Percentiles rank a stretch among this genome's conserved stretches.
phyloP scores from a whole-genome alignment of 2,888 invertebrate species.

The Synergus japonicus region DNA sequence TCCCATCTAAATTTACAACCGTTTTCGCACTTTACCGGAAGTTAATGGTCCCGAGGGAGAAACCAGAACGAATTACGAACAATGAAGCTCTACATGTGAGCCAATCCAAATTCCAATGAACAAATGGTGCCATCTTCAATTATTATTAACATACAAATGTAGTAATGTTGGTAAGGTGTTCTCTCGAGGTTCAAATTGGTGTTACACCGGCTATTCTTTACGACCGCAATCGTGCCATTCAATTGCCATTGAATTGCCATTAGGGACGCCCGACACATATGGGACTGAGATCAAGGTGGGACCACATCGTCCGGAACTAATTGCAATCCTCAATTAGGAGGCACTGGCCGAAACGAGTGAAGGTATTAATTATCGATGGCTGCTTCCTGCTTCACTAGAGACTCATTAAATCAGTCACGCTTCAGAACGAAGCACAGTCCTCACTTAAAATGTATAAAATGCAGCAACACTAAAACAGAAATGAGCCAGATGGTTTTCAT shows the following conservation, averaged over 20 bases:
- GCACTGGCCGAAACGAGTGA: conserved; percentile 68
- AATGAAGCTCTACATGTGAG: conserved; percentile 12
- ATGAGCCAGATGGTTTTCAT: too few relatives aligned
- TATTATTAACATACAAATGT: too few relatives aligned
- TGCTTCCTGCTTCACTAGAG: conserved; percentile 52
- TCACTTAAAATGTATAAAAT: not conserved
- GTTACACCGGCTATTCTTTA: not conserved
- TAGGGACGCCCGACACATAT: conserved; percentile 33
- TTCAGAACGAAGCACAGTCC: not conserved
- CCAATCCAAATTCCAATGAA: not conserved
- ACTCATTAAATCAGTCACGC: not conserved
- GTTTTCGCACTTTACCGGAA: conserved; percentile 75
- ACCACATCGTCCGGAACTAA: conserved; percentile 74
- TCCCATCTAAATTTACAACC: conserved; percentile 72
- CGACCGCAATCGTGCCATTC: conserved; percentile 3
- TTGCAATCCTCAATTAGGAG: conserved; percentile 74
- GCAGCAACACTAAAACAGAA: not conserved
- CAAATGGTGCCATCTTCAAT: not conserved
- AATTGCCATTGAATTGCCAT: conserved; percentile 16
- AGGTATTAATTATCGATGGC: conserved; percentile 76
- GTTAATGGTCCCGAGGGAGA: conserved; percentile 68
- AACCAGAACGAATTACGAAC: conserved; percentile 59
- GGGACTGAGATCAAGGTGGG: conserved; percentile 50
- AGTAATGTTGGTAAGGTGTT: too few relatives aligned
- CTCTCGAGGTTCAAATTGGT: not conserved